phyloP scores from a whole-genome alignment of 2,888 invertebrate species.

The Amphipoea oculea region DNA sequence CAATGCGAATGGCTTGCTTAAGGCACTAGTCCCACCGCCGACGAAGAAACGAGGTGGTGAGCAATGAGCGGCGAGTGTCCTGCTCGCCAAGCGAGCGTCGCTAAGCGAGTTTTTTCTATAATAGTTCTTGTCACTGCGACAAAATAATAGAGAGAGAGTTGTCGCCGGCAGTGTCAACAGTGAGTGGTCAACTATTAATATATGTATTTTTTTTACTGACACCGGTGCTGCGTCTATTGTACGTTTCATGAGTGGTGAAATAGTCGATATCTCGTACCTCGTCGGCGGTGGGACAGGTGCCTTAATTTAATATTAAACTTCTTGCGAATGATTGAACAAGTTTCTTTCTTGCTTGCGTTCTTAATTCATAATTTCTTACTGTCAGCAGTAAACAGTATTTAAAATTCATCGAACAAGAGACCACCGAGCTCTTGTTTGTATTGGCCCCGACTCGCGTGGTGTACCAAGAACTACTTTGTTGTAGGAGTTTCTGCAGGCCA shows the following conservation, averaged over 20 bases:
- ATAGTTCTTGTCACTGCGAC: neutral
- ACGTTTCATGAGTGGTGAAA: neutral
- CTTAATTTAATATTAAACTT: slow-evolving; percentile 9
- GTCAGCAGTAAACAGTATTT: slow-evolving; percentile 41
- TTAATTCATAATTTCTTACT: slow-evolving; percentile 44
- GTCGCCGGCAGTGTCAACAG: neutral
- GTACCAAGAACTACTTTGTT: slow-evolving; percentile 81
- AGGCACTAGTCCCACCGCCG: neutral
- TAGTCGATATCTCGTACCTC: neutral
- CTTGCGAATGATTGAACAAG: slow-evolving; percentile 45
- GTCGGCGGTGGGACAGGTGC: neutral
- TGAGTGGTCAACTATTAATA: neutral
- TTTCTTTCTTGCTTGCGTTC: slow-evolving; percentile 24
- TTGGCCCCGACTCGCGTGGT: slow-evolving; percentile 58
- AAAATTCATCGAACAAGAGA: slow-evolving; percentile 66
- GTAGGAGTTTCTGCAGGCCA: slow-evolving; percentile 99
- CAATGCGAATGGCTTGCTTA: slow-evolving; percentile 51
- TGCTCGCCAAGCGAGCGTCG: slow-evolving; percentile 5
- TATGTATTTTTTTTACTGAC: neutral
- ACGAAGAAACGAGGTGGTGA: neutral
- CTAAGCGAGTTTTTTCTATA: slow-evolving; percentile 1
- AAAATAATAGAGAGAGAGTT: neutral
- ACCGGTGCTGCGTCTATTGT: neutral
- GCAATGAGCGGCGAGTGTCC: neutral
- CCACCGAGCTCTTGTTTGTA: slow-evolving; percentile 59